Percentiles rank a stretch among this genome's conserved stretches.
These are phyloP conservation scores for Nipponacmea schrenckii DNA, from an alignment of 2,888 invertebrate genomes.

Conservation along the genomic window DNA sequence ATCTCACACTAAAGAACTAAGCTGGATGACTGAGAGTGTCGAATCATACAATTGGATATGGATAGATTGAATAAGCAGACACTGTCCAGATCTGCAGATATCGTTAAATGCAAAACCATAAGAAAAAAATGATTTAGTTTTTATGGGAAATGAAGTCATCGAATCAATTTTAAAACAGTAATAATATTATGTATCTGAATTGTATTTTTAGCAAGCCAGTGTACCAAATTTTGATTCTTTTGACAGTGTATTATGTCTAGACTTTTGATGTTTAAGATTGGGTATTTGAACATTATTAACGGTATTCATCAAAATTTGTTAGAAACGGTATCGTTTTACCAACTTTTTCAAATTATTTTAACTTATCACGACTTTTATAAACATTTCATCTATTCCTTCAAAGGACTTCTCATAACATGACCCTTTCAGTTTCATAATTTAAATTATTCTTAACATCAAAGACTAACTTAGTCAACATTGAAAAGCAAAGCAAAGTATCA, in stretches of 20 bases:
- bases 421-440: constrained; percentile 3
- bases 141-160: too few relatives aligned
- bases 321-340: too few relatives aligned
- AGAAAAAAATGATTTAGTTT: too few relatives aligned
- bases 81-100: too few relatives aligned
- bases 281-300: background rate
- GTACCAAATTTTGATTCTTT: background rate
- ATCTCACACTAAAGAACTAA: too few relatives aligned
- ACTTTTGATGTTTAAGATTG: background rate
- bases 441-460: background rate
- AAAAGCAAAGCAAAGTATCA: background rate
- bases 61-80: too few relatives aligned
- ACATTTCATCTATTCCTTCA: background rate
- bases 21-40: too few relatives aligned
- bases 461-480: background rate
- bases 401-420: background rate
- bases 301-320: background rate
- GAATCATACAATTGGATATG: too few relatives aligned
- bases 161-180: too few relatives aligned
- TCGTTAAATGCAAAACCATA: too few relatives aligned
- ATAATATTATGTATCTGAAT: too few relatives aligned
- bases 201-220: background rate
- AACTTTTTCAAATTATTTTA: background rate
- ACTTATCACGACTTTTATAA: constrained; percentile 2
- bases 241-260: too few relatives aligned